Evolutionary conservation across 1,140 invertebrate species (phyloP).

Genomic region (roundworm (Caenorhabditis elegans)): DNA sequence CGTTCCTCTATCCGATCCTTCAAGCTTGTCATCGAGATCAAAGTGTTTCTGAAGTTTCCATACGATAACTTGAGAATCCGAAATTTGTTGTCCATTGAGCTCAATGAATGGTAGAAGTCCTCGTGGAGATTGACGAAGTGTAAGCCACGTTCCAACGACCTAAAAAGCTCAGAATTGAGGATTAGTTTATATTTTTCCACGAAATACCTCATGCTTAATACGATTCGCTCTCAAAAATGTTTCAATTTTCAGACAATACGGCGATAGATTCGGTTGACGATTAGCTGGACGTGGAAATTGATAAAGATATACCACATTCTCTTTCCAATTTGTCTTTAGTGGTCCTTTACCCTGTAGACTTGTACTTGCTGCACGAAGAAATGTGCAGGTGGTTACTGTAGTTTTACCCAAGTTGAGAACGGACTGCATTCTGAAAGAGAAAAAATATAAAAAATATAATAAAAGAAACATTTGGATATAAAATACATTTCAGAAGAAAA

Average conservation of each 20-base stretch:
- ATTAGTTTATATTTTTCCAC: neutral
- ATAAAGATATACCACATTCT: conserved; percentile 86
- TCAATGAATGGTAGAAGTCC: conserved; percentile 60
- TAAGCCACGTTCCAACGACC: conserved; percentile 46
- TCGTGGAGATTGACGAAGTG: conserved; percentile 31
- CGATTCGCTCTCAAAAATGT: conserved; percentile 85
- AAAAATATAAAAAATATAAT: neutral
- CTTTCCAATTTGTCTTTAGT: conserved; percentile 69
- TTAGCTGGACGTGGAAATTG: conserved; percentile 72
- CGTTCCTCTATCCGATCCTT: conserved; percentile 79
- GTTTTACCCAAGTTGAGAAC: neutral
- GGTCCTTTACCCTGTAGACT: conserved; percentile 8
- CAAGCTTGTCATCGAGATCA: conserved; percentile 73
- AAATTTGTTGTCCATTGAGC: conserved; percentile 62
- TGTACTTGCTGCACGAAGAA: neutral
- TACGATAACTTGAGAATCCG: conserved; percentile 63
- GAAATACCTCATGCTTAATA: conserved; percentile 83
- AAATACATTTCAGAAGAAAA: neutral
- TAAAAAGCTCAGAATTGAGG: neutral
- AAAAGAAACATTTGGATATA: too few species aligned
- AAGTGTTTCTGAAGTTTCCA: conserved; percentile 57
- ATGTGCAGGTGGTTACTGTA: neutral
- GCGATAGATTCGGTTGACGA: conserved; percentile 79
- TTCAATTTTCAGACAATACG: conserved; percentile 90
- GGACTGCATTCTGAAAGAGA: conserved; percentile 5